phyloP scores from a whole-genome alignment of 1,140 invertebrate genomes.

The Colletes latitarsis region DNA sequence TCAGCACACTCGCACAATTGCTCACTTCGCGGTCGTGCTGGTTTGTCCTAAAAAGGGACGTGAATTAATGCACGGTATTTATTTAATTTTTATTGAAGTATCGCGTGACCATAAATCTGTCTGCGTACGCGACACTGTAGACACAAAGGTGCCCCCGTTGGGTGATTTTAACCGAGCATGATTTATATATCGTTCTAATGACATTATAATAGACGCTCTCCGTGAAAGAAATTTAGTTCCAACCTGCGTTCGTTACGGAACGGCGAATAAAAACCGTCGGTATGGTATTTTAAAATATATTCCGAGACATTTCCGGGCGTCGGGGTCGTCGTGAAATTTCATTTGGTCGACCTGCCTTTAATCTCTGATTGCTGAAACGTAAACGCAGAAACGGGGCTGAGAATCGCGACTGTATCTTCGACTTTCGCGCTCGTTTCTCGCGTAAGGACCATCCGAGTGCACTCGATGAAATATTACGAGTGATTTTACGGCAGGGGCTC shows the following conservation, averaged over 20 bases:
- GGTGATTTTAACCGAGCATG: not conserved
- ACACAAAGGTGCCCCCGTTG: not conserved
- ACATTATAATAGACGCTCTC: not conserved
- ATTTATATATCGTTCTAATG: slow-evolving; percentile 19
- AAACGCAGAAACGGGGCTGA: not conserved
- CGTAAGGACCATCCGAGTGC: not conserved
- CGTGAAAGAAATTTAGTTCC: not conserved
- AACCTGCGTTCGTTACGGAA: not conserved
- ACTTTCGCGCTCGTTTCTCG: not conserved
- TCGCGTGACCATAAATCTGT: slow-evolving; percentile 20
- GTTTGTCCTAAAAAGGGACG: not conserved
- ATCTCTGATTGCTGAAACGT: slow-evolving; percentile 20
- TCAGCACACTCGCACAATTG: not conserved
- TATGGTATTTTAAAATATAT: no score
- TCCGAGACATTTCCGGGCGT: no score
- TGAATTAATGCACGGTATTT: slow-evolving; percentile 12
- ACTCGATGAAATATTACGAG: slow-evolving; percentile 25
- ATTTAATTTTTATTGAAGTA: slow-evolving; percentile 32
- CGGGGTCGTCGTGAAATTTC: not conserved
- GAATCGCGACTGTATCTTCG: not conserved
- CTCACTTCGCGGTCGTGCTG: not conserved
- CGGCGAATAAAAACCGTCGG: no score
- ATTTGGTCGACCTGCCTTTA: not conserved
- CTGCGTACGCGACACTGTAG: not conserved
- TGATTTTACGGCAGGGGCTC: not conserved